phyloP scores from a whole-genome alignment of 23 tunicate genomes.

The Ascidia mentula region DNA sequence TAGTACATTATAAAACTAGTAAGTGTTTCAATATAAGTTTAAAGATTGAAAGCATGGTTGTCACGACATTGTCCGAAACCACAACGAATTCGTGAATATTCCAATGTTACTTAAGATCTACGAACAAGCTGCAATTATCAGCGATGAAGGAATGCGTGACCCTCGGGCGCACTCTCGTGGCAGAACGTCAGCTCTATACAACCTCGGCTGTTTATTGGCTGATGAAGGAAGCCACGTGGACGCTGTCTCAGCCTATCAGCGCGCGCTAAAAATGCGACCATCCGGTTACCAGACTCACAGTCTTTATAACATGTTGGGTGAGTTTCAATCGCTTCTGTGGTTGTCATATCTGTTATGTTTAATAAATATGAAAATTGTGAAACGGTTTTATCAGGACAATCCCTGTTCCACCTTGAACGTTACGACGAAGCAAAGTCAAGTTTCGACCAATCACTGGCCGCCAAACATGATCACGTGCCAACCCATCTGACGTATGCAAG shows the following conservation, averaged over 20 bases:
- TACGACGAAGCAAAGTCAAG: conserved; percentile 53
- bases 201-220: conserved; percentile 70
- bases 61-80: too few species aligned
- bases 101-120: conserved; percentile 39
- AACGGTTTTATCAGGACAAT: conserved; percentile 48
- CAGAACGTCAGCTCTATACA: conserved; percentile 67
- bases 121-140: conserved; percentile 28
- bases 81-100: too few species aligned
- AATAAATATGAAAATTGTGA: not conserved
- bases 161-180: conserved; percentile 61
- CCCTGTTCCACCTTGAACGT: conserved; percentile 34
- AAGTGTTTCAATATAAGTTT: too few species aligned
- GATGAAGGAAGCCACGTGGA: conserved; percentile 51
- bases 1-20: too few species aligned
- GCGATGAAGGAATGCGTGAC: conserved; percentile 57
- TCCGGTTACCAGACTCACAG: conserved; percentile 53
- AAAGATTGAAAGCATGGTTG: too few species aligned
- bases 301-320: conserved; percentile 73
- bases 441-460: conserved; percentile 44
- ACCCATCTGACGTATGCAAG: conserved; percentile 78
- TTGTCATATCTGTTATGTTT: not conserved
- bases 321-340: not conserved
- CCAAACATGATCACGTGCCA: conserved; percentile 72
- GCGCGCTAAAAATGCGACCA: conserved; percentile 35
- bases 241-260: conserved; percentile 50